Evolutionary conservation across 2,888 invertebrate genomes (phyloP).

Genomic region (Cetonia aurata): DNA sequence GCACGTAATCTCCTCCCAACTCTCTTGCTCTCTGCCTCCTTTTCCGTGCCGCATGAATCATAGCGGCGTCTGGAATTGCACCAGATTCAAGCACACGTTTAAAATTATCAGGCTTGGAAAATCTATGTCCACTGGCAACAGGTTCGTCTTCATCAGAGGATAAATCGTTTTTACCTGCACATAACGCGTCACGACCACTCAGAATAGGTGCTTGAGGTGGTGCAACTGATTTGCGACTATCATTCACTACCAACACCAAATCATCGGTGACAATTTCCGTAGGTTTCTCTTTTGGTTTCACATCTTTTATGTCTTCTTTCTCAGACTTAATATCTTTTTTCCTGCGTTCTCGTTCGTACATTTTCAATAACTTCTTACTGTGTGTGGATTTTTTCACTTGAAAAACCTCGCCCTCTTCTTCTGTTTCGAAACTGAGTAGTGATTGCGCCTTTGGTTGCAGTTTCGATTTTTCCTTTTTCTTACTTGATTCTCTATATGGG

Average conservation of each 20-base stretch:
- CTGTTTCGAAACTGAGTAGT: conserved; percentile 84
- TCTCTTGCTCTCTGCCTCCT: conserved; percentile 94
- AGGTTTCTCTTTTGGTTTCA: conserved; percentile 68
- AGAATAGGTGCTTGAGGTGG: conserved; percentile 70
- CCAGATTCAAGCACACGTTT: conserved; percentile 88
- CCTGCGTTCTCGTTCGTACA: conserved; percentile 82
- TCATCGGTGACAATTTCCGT: conserved; percentile 79
- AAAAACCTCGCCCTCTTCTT: conserved; percentile 89
- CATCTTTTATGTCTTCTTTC: conserved; percentile 56
- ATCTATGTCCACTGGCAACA: conserved; percentile 68
- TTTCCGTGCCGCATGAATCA: conserved; percentile 97
- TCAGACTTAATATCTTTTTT: conserved; percentile 69
- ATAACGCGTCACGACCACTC: conserved; percentile 86
- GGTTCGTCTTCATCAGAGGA: conserved; percentile 76
- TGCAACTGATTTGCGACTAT: conserved; percentile 60
- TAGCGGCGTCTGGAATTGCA: conserved; percentile 95
- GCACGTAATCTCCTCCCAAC: conserved; percentile 75
- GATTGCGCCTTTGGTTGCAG: conserved; percentile 70
- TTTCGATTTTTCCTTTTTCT: conserved; percentile 58
- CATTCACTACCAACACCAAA: conserved; percentile 71
- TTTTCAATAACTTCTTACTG: conserved; percentile 89
- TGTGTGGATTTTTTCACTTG: conserved; percentile 96
- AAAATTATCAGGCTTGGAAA: conserved; percentile 78
- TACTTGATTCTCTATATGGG: conserved; percentile 56
- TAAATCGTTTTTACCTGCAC: conserved; percentile 77